Percentiles rank a stretch among this genome's conserved stretches.
These are phyloP conservation scores for Rhinoderma darwinii DNA, from an alignment of 2,113 vertebrate genomes.

Conservation along the genomic window DNA sequence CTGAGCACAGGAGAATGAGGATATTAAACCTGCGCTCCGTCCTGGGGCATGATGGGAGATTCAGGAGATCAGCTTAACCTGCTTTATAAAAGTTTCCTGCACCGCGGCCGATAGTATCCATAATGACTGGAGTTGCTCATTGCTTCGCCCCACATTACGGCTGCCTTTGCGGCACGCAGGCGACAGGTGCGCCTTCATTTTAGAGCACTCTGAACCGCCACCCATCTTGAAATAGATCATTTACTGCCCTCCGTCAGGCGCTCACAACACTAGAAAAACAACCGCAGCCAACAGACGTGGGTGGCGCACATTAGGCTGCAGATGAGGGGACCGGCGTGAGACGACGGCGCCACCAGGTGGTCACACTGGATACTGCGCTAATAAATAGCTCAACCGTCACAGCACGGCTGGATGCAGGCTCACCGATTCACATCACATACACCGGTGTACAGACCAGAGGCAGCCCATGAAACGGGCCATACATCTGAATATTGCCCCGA, in stretches of 20 bases:
- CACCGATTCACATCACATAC: background rate
- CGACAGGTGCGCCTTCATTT: constrained; percentile 23
- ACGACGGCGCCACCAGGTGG: constrained; percentile 4
- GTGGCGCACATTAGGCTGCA: background rate
- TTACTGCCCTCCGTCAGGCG: background rate
- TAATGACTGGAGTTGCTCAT: background rate
- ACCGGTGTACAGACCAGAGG: too few species aligned
- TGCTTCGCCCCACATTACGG: background rate
- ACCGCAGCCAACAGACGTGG: constrained; percentile 8
- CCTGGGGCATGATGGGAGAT: too few species aligned
- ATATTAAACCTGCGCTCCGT: too few species aligned
- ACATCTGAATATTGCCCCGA: too few species aligned
- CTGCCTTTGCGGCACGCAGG: background rate
- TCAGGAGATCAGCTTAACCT: too few species aligned
- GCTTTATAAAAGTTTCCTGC: too few species aligned
- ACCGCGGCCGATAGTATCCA: too few species aligned
- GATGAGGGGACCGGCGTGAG: background rate
- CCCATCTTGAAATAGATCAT: constrained; percentile 23
- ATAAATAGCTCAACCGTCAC: background rate
- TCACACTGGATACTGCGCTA: background rate
- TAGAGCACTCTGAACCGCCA: constrained; percentile 9
- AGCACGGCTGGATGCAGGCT: background rate
- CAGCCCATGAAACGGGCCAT: too few species aligned
- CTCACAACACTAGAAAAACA: constrained; percentile 30
- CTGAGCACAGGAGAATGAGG: too few species aligned